Conservation (phyloP, 2,113 vertebrate species). For the Misgurnus anguillicaudatus region DNA sequence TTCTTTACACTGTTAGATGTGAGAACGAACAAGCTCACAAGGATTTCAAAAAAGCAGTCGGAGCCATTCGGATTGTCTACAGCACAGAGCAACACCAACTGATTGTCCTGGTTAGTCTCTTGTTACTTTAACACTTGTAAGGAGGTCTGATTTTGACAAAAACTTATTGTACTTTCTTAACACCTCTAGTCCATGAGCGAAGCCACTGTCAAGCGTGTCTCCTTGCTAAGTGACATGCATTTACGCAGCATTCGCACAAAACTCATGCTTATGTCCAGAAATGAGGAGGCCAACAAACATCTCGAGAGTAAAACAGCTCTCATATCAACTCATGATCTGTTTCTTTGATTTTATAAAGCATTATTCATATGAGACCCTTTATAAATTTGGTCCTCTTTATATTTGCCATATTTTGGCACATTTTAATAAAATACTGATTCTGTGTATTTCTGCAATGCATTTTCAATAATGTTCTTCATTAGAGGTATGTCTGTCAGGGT, state of each 20-base stretch:
- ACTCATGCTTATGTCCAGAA: constrained; percentile 84
- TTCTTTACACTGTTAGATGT: constrained; percentile 72
- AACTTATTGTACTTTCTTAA: background rate
- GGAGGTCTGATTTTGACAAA: background rate
- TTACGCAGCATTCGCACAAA: constrained; percentile 90
- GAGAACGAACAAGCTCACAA: constrained; percentile 84
- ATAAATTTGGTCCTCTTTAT: too few species aligned
- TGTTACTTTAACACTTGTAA: background rate
- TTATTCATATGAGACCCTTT: too few species aligned
- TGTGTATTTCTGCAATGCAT: too few species aligned
- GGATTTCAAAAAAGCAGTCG: constrained; percentile 89
- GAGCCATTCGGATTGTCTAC: constrained; percentile 82
- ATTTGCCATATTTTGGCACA: too few species aligned
- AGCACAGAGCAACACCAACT: constrained; percentile 79
- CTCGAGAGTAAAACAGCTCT: constrained; percentile 77
- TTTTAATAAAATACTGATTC: too few species aligned
- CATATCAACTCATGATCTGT: background rate
- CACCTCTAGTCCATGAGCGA: constrained; percentile 81
- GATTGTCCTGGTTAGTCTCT: constrained; percentile 80
- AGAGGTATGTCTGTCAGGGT: background rate
- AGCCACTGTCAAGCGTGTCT: constrained; percentile 82
- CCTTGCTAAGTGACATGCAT: constrained; percentile 89
- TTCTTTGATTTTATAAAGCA: background rate
- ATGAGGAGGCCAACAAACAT: constrained; percentile 90
- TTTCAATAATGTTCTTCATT: too few species aligned